Evolutionary conservation across 2,113 vertebrate genomes (phyloP).

Genomic region (Phalacrocorax brasilianus): DNA sequence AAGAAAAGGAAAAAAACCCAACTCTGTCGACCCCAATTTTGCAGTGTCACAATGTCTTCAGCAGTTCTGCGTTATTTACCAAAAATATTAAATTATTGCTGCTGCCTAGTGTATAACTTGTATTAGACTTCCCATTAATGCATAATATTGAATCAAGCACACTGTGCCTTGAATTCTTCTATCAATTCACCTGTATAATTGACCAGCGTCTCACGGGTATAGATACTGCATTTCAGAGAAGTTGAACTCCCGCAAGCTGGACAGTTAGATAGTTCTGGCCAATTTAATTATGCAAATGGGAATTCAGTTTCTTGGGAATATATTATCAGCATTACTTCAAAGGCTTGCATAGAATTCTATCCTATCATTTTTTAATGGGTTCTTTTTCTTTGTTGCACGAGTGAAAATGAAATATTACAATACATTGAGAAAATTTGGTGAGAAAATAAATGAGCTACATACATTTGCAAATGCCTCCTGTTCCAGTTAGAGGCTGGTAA

Average conservation of each 20-base stretch:
- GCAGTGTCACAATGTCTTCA: neutral
- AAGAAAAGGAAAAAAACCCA: neutral
- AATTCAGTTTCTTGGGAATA: conserved; percentile 33
- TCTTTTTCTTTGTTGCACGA: conserved; percentile 24
- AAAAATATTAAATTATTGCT: neutral
- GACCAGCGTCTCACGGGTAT: neutral
- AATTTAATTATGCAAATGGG: conserved; percentile 65
- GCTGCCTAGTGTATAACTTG: neutral
- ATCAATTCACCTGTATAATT: conserved; percentile 47
- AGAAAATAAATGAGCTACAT: conserved; percentile 10
- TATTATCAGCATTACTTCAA: conserved; percentile 42
- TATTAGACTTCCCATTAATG: neutral
- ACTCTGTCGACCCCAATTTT: neutral
- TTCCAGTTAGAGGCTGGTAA: neutral
- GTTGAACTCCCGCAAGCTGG: conserved; percentile 30
- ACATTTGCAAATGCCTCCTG: neutral
- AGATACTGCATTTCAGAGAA: conserved; percentile 33
- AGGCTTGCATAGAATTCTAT: conserved; percentile 12
- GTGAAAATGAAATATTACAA: conserved; percentile 47
- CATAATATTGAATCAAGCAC: conserved; percentile 30
- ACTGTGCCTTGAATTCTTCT: conserved; percentile 3
- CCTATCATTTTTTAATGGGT: conserved; percentile 19
- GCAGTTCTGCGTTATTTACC: neutral
- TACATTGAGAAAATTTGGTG: neutral
- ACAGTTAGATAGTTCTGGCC: conserved; percentile 46